Base-by-base conservation (phyloP, 2,797 vertebrate genomes). In the Falco biarmicus region DNA sequence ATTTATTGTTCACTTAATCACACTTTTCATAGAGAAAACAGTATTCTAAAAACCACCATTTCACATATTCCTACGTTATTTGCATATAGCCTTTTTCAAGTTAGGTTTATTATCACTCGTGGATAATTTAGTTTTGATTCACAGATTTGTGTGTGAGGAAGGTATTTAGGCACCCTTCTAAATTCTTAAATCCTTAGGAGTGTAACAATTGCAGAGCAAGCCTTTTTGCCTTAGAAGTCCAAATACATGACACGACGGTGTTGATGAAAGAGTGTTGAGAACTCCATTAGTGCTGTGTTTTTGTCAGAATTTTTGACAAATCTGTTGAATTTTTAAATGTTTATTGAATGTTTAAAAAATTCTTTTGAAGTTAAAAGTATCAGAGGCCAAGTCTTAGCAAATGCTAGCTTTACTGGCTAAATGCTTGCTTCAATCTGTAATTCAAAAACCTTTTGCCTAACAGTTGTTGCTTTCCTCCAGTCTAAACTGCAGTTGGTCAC, bases 1-100 rank as follows among this genome's bases (percentile, higher is more conserved):
- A 87, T 89, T 83, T 89, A 70, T 51, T 76, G 32, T 87, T 94
- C 73, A 60, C 61, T 93, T 95, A 84, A 75, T 88, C 83, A 93
- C 34, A 74, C 29, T 94, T 90, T 54, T 90, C 61, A 65, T 31
- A 41, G 66, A 37, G 34, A 69, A 63, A 68, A 78, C 22, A 39
- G 28, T 73, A 24, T 66, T 90, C 21, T 28, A 60, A 87, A 75
- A 56, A 90, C 39, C 37, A 83, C 32, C 0, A 0, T 73, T 82
- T 89, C 45, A 66, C 28, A 26, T 34, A 68, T 51, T 88, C 28
- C 1, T 68, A 21, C 13, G 2, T 82, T 89, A 84, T 66, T 68
- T 2, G 20, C 31, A 18, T 73, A 47, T 13, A 82, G 74, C 63
- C 37, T 57, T 93, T 88, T 80, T 53, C 51, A 66, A 51, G n/a